Percentiles rank a stretch among this genome's conserved stretches.
These are phyloP conservation scores for Caranx ignobilis DNA, from an alignment of 2,113 vertebrate genomes.

Conservation along the genomic window DNA sequence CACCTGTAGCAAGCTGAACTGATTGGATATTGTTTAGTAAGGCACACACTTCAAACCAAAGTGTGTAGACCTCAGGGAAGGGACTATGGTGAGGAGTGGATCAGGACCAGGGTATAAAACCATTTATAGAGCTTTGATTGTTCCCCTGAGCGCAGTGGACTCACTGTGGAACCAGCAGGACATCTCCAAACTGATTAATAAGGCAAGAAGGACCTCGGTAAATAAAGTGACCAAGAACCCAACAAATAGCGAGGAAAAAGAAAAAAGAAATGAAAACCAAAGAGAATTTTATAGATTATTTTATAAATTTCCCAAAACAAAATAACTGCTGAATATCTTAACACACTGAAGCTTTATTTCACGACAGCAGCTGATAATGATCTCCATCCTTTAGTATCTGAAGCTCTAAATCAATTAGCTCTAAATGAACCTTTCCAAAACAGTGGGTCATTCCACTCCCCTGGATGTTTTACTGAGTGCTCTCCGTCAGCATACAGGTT, in stretches of 20 bases:
- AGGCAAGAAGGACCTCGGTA: too few species aligned
- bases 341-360: constrained; percentile 38
- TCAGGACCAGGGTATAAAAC: background rate
- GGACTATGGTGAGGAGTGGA: background rate
- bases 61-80: background rate
- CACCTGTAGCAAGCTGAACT: background rate
- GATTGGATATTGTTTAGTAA: background rate
- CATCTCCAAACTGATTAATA: background rate
- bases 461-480: background rate
- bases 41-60: too few species aligned
- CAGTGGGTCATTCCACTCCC: constrained; percentile 10
- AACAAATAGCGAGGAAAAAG: too few species aligned
- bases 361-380: constrained; percentile 47
- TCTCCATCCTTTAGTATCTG: constrained; percentile 55
- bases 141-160: background rate
- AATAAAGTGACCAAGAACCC: too few species aligned
- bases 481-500: background rate
- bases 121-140: background rate
- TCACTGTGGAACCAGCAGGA: background rate
- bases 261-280: too few species aligned
- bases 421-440: constrained; percentile 15
- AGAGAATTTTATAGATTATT: background rate
- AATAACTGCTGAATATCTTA: background rate
- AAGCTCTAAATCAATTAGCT: constrained; percentile 62
- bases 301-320: background rate